phyloP scores from a whole-genome alignment of 23 tunicate genomes.

The Diplosoma virens region DNA sequence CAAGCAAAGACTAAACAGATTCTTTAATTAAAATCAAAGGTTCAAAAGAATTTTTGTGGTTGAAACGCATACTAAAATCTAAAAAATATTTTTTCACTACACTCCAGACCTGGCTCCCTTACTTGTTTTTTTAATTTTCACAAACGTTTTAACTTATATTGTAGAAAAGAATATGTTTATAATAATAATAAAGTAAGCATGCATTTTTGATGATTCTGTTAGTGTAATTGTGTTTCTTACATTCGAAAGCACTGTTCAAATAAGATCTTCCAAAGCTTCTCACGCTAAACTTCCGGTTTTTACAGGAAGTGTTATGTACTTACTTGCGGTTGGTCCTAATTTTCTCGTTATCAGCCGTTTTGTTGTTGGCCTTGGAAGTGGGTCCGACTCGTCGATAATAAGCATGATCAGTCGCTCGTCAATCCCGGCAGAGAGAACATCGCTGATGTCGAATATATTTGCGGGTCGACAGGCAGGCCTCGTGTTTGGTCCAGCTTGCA shows the following conservation, averaged over 20 bases:
- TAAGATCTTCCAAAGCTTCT: too few species aligned
- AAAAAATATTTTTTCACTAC: too few species aligned
- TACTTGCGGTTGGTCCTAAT: slow-evolving; percentile 16
- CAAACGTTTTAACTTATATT: too few species aligned
- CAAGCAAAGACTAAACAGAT: too few species aligned
- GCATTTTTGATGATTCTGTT: background rate
- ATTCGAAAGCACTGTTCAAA: too few species aligned
- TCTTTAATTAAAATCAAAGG: too few species aligned
- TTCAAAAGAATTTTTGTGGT: too few species aligned
- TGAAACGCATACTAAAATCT: too few species aligned
- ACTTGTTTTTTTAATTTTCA: too few species aligned
- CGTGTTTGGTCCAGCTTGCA: slow-evolving; percentile 81
- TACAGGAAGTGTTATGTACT: slow-evolving; percentile 64
- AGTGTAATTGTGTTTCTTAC: too few species aligned
- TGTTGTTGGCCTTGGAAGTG: slow-evolving; percentile 73
- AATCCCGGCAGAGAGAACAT: slow-evolving; percentile 55
- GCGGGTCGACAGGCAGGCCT: slow-evolving; percentile 70
- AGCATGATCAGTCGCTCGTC: slow-evolving; percentile 58
- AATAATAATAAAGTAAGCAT: background rate
- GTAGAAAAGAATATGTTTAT: background rate
- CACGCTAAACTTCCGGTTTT: background rate
- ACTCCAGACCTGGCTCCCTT: too few species aligned
- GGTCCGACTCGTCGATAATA: slow-evolving; percentile 65
- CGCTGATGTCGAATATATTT: slow-evolving; percentile 58
- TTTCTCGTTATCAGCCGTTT: slow-evolving; percentile 55